Evolutionary conservation across 2,888 invertebrate species (phyloP).

Genomic region (Busseola fusca): DNA sequence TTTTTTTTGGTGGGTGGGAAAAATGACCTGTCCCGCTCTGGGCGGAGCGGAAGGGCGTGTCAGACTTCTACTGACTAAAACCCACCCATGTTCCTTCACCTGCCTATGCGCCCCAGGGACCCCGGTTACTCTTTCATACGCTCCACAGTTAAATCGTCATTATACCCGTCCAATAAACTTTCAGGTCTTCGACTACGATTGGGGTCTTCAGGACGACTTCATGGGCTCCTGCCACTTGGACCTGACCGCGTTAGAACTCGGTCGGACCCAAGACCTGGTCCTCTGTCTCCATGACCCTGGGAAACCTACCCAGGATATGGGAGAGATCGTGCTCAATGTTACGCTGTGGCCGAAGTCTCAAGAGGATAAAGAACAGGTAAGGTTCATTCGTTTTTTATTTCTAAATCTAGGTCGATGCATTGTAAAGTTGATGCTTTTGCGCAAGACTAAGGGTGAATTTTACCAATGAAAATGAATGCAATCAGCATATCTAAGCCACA

Average conservation of each 20-base stretch:
- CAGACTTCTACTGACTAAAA: no score
- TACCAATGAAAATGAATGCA: not conserved
- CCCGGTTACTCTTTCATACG: no score
- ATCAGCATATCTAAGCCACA: not conserved
- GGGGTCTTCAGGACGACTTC: conserved; percentile 98
- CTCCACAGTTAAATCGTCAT: not conserved
- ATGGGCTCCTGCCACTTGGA: conserved; percentile 98
- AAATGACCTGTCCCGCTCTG: no score
- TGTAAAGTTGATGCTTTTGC: not conserved
- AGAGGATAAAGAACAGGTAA: conserved; percentile 97
- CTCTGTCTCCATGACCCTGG: conserved; percentile 94
- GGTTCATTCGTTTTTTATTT: no score
- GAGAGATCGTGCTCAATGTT: conserved; percentile 94
- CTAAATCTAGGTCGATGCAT: no score
- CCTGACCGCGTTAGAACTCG: conserved; percentile 94
- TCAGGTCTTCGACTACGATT: conserved; percentile 98
- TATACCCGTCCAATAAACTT: conserved; percentile 16
- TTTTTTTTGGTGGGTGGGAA: no score
- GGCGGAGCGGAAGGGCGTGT: no score
- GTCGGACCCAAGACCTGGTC: conserved; percentile 92
- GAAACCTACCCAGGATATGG: conserved; percentile 92
- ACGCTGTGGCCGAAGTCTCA: conserved; percentile 97
- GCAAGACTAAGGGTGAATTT: not conserved
- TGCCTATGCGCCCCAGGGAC: no score
- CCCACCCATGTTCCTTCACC: no score